Evolutionary conservation across 2,888 invertebrate species (phyloP).

Genomic region (Phortica okadai): DNA sequence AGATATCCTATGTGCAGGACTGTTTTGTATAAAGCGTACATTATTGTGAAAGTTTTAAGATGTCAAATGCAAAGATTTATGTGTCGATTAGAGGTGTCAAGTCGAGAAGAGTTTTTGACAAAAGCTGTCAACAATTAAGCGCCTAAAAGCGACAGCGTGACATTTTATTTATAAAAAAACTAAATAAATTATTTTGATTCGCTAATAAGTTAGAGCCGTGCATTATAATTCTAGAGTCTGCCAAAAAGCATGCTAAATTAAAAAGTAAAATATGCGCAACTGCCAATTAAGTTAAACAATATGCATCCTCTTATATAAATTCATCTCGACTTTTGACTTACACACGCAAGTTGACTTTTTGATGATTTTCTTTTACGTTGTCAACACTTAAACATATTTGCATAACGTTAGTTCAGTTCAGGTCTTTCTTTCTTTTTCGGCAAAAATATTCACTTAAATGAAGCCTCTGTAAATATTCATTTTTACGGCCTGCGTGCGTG

Average conservation of each 20-base stretch:
- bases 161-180: too few relatives aligned
- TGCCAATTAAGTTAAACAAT: slow-evolving; percentile 21
- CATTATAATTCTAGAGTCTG: background rate
- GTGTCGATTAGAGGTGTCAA: too few relatives aligned
- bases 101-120: too few relatives aligned
- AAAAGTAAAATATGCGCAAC: background rate
- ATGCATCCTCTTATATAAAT: background rate
- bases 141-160: too few relatives aligned
- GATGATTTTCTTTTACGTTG: background rate
- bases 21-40: too few relatives aligned
- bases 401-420: slow-evolving; percentile 15
- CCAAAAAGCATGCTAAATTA: slow-evolving; percentile 10
- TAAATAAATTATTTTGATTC: too few relatives aligned
- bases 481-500: background rate
- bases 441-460: slow-evolving; percentile 21
- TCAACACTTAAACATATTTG: slow-evolving; percentile 2
- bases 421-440: background rate
- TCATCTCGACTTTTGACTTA: background rate
- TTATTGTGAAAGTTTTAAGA: too few relatives aligned
- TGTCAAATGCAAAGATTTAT: too few relatives aligned
- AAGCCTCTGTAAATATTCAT: slow-evolving; percentile 23
- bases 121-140: too few relatives aligned
- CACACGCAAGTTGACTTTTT: background rate
- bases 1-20: too few relatives aligned
- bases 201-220: too few relatives aligned